Evolutionary conservation across 1,140 invertebrate species (phyloP).

Genomic region (Leptinotarsa defecta): DNA sequence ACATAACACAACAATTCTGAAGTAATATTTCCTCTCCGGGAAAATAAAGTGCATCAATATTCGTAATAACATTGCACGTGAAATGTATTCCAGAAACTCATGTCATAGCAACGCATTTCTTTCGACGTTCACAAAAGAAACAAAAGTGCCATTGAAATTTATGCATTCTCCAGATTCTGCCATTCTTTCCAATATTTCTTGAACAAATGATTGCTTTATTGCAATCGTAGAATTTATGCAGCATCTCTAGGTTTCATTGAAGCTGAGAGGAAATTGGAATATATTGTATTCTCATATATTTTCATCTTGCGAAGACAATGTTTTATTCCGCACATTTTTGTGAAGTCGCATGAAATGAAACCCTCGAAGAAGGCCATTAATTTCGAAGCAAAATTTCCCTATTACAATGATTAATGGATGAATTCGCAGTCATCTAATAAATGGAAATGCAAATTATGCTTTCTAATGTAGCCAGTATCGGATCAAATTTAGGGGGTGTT

Average conservation of each 20-base stretch:
- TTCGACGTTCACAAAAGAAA: background rate
- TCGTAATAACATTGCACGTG: background rate
- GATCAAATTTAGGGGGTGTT: background rate
- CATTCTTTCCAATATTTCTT: conserved; percentile 1
- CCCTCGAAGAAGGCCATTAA: conserved; percentile 12
- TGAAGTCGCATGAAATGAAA: background rate
- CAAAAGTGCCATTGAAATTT: conserved; percentile 6
- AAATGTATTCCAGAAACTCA: background rate
- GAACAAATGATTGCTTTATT: conserved; percentile 6
- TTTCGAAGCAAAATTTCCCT: conserved; percentile 2
- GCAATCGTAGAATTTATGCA: background rate
- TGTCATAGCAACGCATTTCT: background rate
- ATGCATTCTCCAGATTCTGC: background rate
- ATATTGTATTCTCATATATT: conserved; percentile 20
- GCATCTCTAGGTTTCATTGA: conserved; percentile 9
- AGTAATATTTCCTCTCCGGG: background rate
- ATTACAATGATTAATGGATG: conserved; percentile 18
- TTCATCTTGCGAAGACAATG: background rate
- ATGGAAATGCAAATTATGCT: conserved; percentile 11
- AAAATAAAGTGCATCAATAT: background rate
- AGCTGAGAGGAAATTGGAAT: background rate
- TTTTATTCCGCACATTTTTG: background rate
- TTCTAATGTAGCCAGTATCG: conserved; percentile 7
- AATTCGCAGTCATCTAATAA: conserved; percentile 10
- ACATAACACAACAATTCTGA: too few relatives aligned